Base-by-base conservation (phyloP, 2,113 vertebrate species). In the Mustela lutreola region DNA sequence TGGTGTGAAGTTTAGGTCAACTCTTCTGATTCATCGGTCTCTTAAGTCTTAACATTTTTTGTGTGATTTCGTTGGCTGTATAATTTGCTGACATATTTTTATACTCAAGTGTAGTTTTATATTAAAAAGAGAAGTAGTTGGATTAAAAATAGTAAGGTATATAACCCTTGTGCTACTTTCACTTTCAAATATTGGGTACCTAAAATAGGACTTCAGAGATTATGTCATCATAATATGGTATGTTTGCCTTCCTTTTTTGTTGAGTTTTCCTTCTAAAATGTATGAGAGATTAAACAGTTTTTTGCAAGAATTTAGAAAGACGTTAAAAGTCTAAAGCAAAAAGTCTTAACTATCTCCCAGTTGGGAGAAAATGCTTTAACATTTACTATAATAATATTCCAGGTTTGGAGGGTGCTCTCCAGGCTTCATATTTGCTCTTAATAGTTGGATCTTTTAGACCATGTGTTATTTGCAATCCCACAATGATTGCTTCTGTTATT, bases 61-160 rank as follows among this genome's bases (percentile, higher is more conserved):
- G 89, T 96, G 98, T 98, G 97, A 94, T 96, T 98, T 98, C 98
- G 97, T 98, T 98, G 98, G 98, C 98, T 99, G 98, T 99, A 98
- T 98, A 99, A 98, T 98, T 98, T 99, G 99, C 99, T 99, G 99
- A 99, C 99, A 98, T 99, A 98, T 99, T 98, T 99, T 99, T 99
- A 98, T 99, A 99, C 97, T 98, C 96, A 98, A 99, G 98, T 98
- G 98, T 99, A 99, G 98, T 99, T 99, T 99, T 99, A 79, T 99
- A 99, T 99, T 98, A 98, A 99, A 98, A 98, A 97, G 97, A 98
- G 98, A 95, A 82, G 83, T 97, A 91, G 97, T 98, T 98, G 98
- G 94, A 97, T 96, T 92, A 96, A 97, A 97, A 91, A 78, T 91
- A 94, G 93, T 97, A 98, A 98, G 97, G 97, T 98, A 98, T 98